These are phyloP conservation scores for Monarcha castaneiventris DNA, from an alignment of 2,113 vertebrate genomes.

Conservation along the genomic window DNA sequence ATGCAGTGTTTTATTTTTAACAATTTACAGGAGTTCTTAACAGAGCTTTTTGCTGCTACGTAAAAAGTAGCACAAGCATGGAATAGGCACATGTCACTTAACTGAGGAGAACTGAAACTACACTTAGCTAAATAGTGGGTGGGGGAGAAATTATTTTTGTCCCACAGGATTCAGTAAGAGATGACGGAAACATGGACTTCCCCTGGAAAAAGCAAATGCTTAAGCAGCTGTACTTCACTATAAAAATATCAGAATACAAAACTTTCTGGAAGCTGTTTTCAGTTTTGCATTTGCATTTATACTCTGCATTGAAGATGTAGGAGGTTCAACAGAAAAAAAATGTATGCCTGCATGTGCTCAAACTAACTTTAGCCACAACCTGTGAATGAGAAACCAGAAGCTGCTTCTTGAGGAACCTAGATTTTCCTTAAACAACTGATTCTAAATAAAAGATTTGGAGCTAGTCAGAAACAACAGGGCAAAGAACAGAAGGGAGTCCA, in stretches of 20 bases:
- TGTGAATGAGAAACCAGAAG: background rate
- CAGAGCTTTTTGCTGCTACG: background rate
- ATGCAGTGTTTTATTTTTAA: background rate
- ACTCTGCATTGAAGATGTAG: background rate
- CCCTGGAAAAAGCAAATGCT: conserved; percentile 55
- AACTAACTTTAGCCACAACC: background rate
- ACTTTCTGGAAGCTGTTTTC: background rate
- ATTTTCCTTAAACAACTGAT: background rate
- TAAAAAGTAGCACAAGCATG: conserved; percentile 7
- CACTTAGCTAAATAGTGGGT: conserved; percentile 47
- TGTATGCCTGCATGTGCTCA: background rate
- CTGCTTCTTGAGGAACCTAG: background rate
- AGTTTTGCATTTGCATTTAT: background rate
- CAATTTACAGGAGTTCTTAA: background rate
- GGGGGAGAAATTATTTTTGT: conserved; percentile 58
- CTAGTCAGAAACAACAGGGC: background rate
- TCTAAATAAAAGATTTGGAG: background rate
- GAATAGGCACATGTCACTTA: background rate
- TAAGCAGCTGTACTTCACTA: conserved; percentile 16
- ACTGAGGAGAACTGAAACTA: conserved; percentile 52
- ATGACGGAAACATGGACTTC: conserved; percentile 62
- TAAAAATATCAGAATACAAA: conserved; percentile 22
- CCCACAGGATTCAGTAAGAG: conserved; percentile 50
- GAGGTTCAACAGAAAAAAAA: background rate
- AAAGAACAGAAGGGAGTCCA: background rate